Evolutionary conservation across 1,140 invertebrate species (phyloP).

Genomic region (Macrocentrus cingulum): DNA sequence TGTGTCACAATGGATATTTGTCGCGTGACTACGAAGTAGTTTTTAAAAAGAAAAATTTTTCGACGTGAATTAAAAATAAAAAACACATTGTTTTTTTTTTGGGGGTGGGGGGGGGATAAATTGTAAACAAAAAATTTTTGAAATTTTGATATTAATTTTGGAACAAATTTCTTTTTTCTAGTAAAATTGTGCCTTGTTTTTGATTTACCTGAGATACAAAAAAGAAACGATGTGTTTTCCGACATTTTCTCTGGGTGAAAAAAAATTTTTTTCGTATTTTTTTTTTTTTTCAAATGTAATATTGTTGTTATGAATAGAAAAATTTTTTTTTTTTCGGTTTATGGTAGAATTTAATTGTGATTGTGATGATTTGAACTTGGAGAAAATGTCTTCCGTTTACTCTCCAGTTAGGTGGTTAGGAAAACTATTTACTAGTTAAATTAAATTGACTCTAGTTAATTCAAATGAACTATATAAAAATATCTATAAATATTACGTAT

Average conservation of each 20-base stretch:
- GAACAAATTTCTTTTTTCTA: no score
- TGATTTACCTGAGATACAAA: no score
- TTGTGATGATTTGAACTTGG: slow-evolving; percentile 20
- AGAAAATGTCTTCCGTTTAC: slow-evolving; percentile 27
- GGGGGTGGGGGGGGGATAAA: no score
- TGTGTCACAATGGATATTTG: slow-evolving; percentile 13
- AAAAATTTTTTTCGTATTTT: no score
- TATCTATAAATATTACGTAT: neutral
- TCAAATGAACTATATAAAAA: no score
- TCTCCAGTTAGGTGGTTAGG: slow-evolving; percentile 22
- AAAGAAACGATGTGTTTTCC: no score
- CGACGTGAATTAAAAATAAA: slow-evolving; percentile 1
- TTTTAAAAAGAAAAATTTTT: neutral
- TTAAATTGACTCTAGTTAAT: slow-evolving; percentile 6
- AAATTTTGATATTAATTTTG: no score
- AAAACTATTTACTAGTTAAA: slow-evolving; percentile 9
- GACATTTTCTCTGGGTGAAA: no score
- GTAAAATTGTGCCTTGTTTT: no score
- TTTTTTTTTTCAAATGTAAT: no score
- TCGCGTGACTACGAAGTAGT: slow-evolving; percentile 13
- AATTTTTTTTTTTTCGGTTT: neutral
- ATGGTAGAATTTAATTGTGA: slow-evolving; percentile 7
- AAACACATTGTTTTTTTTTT: neutral
- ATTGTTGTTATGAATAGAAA: neutral
- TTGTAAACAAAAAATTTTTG: no score